These are phyloP conservation scores for Cheilosia soror DNA, from an alignment of 2,888 invertebrate species.

Conservation along the genomic window DNA sequence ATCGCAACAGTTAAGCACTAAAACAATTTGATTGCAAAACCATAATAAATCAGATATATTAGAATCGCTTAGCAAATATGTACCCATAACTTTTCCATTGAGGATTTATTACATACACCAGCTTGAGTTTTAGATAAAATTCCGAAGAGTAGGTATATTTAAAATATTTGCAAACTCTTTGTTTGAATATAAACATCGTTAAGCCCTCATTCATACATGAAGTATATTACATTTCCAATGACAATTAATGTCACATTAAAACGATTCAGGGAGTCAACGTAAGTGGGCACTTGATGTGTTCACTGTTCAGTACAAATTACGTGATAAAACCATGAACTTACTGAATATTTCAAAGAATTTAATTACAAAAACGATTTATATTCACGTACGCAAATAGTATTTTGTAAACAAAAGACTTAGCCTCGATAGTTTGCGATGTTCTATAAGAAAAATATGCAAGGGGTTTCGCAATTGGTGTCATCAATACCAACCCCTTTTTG, in stretches of 20 bases:
- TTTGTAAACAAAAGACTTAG: constrained; percentile 2
- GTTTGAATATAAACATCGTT: not conserved
- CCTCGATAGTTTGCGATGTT: not conserved
- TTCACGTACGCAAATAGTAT: constrained; percentile 1
- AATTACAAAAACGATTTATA: not conserved
- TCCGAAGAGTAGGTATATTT: not conserved
- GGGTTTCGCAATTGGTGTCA: not conserved
- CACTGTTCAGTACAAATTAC: not conserved
- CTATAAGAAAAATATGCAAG: not conserved
- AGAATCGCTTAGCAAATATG: too few species aligned
- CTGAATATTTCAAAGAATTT: not conserved
- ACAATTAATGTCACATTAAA: not conserved
- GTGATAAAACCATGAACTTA: not conserved
- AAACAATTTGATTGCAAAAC: too few species aligned
- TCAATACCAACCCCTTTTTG: not conserved
- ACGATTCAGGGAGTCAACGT: not conserved
- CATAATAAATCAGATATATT: too few species aligned
- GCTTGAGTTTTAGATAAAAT: not conserved
- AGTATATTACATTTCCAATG: too few species aligned
- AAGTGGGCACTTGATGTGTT: not conserved
- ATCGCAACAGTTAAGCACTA: too few species aligned
- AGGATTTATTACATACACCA: not conserved
- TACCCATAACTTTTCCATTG: not conserved
- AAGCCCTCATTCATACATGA: not conserved
- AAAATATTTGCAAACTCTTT: not conserved